Conservation (phyloP, 1,140 invertebrate genomes). For the Reticulitermes speratus region DNA sequence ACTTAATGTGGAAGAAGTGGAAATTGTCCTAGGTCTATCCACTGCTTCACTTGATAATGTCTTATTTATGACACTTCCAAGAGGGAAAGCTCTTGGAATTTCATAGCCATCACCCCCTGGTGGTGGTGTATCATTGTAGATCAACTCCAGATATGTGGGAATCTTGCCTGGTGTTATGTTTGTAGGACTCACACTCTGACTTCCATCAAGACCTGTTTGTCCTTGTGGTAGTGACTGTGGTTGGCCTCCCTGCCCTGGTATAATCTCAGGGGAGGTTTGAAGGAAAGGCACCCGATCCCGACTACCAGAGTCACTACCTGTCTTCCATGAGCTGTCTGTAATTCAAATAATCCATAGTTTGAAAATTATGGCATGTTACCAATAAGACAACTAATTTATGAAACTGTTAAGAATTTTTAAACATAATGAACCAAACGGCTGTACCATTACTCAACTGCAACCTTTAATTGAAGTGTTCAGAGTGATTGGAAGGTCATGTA, state of each 20-base stretch:
- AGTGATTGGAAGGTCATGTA: too few relatives aligned
- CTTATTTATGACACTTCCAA: not conserved
- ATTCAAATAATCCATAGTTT: not conserved
- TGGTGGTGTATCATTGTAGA: conserved; percentile 45
- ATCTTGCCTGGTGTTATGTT: conserved; percentile 37
- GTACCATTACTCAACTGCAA: too few relatives aligned
- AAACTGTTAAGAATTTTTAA: too few relatives aligned
- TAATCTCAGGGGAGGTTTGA: conserved; percentile 42
- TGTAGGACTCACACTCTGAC: conserved; percentile 38
- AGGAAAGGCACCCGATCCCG: conserved; percentile 47
- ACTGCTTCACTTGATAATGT: not conserved
- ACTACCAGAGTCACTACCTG: conserved; percentile 47
- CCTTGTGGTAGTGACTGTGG: not conserved
- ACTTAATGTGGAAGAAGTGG: conserved; percentile 29
- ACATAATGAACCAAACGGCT: too few relatives aligned
- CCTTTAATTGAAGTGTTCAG: too few relatives aligned
- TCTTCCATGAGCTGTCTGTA: conserved; percentile 50
- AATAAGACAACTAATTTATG: too few relatives aligned
- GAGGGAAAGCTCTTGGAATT: conserved; percentile 50
- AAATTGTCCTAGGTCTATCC: conserved; percentile 24
- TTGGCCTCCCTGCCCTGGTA: not conserved
- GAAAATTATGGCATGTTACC: too few relatives aligned
- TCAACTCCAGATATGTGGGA: conserved; percentile 59
- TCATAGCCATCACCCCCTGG: conserved; percentile 57
- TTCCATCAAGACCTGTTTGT: not conserved